These are phyloP conservation scores for Andrena minutula DNA, from an alignment of 2,888 invertebrate genomes.

Conservation along the genomic window DNA sequence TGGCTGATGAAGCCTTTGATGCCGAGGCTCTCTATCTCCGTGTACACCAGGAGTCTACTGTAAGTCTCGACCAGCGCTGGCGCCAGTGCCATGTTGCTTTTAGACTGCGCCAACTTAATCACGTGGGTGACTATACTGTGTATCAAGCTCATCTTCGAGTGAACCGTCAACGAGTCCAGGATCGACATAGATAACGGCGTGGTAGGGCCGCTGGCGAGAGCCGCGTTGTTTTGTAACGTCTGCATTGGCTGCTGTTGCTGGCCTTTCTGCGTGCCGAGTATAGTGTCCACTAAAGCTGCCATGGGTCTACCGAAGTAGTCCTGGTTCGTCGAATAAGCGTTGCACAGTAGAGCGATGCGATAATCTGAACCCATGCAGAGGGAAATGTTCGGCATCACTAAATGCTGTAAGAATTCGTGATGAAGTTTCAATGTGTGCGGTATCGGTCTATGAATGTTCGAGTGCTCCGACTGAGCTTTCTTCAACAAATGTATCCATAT, in stretches of 20 bases:
- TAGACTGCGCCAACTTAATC: constrained; percentile 95
- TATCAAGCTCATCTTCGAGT: constrained; percentile 97
- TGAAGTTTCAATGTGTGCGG: constrained; percentile 93
- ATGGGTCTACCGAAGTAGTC: constrained; percentile 96
- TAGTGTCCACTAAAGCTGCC: constrained; percentile 95
- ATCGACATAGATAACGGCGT: constrained; percentile 96
- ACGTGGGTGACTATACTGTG: constrained; percentile 94
- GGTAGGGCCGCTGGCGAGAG: constrained; percentile 88
- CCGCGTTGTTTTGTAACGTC: constrained; percentile 85
- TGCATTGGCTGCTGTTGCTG: constrained; percentile 85
- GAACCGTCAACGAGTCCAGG: constrained; percentile 96
- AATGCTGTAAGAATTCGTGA: constrained; percentile 95
- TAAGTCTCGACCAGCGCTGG: constrained; percentile 98
- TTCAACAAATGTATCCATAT: constrained; percentile 98
- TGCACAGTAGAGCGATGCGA: constrained; percentile 96
- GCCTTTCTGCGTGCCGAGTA: constrained; percentile 90
- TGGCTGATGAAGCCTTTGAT: constrained; percentile 98
- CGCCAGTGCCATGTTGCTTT: constrained; percentile 93
- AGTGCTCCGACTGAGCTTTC: constrained; percentile 95
- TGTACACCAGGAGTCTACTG: constrained; percentile 96
- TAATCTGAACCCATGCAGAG: constrained; percentile 94
- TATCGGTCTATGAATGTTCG: constrained; percentile 91
- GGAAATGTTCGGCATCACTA: constrained; percentile 91
- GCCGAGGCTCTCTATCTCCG: constrained; percentile 98
- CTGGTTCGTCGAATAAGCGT: constrained; percentile 97